Evolutionary conservation across 2,113 vertebrate species (phyloP).

Genomic region (Muntiacus muntjak): DNA sequence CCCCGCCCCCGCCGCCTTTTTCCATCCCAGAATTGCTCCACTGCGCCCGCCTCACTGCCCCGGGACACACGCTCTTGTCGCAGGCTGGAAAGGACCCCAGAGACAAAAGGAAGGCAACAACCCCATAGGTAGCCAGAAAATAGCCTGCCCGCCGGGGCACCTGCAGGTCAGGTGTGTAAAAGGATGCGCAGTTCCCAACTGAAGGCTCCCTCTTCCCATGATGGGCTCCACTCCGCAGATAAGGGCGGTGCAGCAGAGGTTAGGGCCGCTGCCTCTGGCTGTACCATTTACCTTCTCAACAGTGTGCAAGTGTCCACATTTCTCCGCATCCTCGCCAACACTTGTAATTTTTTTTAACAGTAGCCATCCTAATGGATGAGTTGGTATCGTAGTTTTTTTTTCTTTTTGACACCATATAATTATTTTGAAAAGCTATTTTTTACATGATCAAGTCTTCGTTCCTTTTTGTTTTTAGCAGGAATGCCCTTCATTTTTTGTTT

Average conservation of each 20-base stretch:
- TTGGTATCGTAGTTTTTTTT: neutral
- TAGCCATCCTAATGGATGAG: neutral
- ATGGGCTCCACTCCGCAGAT: neutral
- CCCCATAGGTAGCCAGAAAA: neutral
- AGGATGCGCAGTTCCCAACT: neutral
- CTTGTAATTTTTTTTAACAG: neutral
- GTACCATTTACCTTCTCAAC: neutral
- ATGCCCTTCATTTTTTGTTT: neutral
- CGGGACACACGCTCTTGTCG: neutral
- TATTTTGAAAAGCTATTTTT: constrained; percentile 17
- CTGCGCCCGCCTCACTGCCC: neutral
- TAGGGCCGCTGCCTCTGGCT: neutral
- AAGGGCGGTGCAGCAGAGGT: neutral
- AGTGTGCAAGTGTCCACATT: neutral
- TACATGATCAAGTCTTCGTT: neutral
- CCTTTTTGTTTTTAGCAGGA: neutral
- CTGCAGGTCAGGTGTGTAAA: neutral
- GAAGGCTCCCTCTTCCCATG: neutral
- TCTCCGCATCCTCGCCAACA: neutral
- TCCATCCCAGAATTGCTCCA: neutral
- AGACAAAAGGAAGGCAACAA: neutral
- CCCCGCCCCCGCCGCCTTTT: neutral
- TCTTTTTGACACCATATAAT: neutral
- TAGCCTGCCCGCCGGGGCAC: neutral
- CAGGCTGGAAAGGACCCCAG: neutral